These are phyloP conservation scores for Dufourea novaeangliae DNA, from an alignment of 1,140 invertebrate species.

Conservation along the genomic window DNA sequence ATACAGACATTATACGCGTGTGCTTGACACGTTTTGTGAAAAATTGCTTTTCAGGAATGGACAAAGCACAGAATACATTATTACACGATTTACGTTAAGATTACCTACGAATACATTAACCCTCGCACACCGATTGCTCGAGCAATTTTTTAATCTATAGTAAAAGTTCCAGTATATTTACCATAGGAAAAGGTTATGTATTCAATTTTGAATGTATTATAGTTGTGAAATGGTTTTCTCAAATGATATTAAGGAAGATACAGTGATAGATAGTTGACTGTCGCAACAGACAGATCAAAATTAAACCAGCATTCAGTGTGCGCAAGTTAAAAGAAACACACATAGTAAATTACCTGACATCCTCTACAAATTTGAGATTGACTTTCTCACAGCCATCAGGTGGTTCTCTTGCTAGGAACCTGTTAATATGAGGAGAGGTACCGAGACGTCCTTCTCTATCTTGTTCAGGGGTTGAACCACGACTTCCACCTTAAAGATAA, in stretches of 20 bases:
- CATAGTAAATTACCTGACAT: conserved; percentile 81
- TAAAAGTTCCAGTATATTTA: no score
- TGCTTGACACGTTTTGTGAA: neutral
- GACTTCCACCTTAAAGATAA: conserved; percentile 81
- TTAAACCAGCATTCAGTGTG: no score
- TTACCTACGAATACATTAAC: neutral
- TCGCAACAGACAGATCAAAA: no score
- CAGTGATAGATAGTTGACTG: no score
- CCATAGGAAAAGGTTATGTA: no score
- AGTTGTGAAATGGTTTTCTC: no score
- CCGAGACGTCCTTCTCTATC: conserved; percentile 83
- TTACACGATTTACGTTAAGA: neutral
- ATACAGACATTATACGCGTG: neutral
- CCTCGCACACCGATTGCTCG: no score
- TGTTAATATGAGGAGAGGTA: conserved; percentile 91
- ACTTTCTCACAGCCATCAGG: conserved; percentile 94
- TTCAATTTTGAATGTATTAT: no score
- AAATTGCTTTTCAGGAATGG: neutral
- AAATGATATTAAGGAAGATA: no score
- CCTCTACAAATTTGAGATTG: conserved; percentile 86
- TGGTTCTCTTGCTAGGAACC: conserved; percentile 91
- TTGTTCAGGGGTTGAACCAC: conserved; percentile 84
- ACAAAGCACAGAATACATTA: neutral
- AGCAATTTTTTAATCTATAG: no score
- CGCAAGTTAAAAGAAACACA: conserved; percentile 13